Conservation (phyloP, 2,113 vertebrate species). For the Riparia riparia region DNA sequence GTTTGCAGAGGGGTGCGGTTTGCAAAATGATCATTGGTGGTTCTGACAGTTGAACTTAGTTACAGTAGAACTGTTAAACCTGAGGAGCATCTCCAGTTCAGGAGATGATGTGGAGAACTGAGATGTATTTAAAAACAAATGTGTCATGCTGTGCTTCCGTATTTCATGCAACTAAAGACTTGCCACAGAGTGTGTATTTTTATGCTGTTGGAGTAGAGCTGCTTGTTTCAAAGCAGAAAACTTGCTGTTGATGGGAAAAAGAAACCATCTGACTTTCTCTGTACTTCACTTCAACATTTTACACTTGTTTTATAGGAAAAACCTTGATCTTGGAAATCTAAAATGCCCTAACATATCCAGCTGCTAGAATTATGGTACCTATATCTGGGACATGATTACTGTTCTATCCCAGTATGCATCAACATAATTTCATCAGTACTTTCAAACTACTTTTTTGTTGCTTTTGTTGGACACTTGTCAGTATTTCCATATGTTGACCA, state of each 20-base stretch:
- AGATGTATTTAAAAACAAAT: not conserved
- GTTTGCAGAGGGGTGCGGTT: not conserved
- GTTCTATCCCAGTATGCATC: not conserved
- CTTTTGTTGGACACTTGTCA: not conserved
- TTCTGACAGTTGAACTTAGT: not conserved
- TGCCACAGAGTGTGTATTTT: not conserved
- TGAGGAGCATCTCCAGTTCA: not conserved
- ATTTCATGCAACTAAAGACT: not conserved
- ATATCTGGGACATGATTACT: not conserved
- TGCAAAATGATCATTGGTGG: not conserved
- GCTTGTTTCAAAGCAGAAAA: not conserved
- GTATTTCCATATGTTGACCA: not conserved
- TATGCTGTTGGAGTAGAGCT: not conserved
- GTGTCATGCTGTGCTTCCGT: not conserved
- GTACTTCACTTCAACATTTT: not conserved
- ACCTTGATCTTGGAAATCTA: not conserved
- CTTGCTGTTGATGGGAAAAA: not conserved
- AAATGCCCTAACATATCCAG: not conserved
- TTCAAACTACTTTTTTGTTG: not conserved
- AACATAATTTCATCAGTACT: not conserved
- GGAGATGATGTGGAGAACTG: not conserved
- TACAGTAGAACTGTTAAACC: not conserved
- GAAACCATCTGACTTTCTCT: not conserved
- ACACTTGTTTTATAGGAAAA: not conserved
- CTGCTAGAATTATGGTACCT: not conserved